Conservation (phyloP, 2,888 invertebrate genomes). For the Himalopsyche anomala region DNA sequence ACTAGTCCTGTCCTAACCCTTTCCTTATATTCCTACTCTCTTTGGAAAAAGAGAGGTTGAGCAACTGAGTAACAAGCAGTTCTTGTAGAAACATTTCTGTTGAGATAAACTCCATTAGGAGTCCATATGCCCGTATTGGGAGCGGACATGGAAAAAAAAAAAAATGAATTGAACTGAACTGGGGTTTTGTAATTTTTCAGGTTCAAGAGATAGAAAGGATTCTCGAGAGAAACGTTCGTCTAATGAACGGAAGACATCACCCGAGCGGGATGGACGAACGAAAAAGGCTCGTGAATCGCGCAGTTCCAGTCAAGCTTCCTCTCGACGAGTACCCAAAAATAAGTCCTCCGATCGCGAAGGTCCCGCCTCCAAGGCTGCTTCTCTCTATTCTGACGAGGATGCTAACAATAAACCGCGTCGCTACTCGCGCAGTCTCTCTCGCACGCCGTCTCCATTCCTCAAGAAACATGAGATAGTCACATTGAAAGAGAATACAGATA, state of each 20-base stretch:
- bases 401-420: conserved; percentile 70
- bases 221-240: conserved; percentile 68
- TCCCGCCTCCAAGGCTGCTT: conserved; percentile 66
- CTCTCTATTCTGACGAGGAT: conserved; percentile 72
- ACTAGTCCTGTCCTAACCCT: too few species aligned
- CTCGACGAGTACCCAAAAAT: conserved; percentile 68
- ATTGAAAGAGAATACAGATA: conserved; percentile 74
- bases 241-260: conserved; percentile 69
- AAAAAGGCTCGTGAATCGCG: conserved; percentile 66
- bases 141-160: too few species aligned
- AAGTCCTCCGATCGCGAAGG: conserved; percentile 71
- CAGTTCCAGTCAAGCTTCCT: conserved; percentile 65
- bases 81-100: too few species aligned
- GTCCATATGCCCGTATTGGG: too few species aligned
- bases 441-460: conserved; percentile 91
- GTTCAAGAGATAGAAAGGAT: conserved; percentile 66
- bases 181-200: conserved; percentile 45
- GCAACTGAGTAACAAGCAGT: too few species aligned
- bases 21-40: too few species aligned
- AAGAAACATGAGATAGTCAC: conserved; percentile 80
- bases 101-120: too few species aligned
- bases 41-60: too few species aligned
- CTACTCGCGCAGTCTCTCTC: conserved; percentile 87
- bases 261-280: conserved; percentile 66
- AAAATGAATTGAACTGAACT: neutral